phyloP scores from a whole-genome alignment of 1,140 invertebrate genomes.

The Eupeodes corollae region DNA sequence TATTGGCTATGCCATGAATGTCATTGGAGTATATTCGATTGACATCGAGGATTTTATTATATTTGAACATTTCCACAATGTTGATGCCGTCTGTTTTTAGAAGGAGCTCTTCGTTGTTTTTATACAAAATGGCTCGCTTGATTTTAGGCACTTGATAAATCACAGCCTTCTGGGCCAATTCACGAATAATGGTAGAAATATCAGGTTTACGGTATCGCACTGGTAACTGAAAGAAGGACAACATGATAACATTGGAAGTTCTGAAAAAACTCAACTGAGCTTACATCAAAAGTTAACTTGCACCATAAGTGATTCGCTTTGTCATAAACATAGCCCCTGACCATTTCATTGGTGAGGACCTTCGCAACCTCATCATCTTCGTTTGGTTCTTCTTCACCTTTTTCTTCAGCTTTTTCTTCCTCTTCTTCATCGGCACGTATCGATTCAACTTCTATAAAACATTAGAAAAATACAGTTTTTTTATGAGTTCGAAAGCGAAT shows the following conservation, averaged over 20 bases:
- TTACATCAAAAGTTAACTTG: conserved; percentile 53
- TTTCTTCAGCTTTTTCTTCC: conserved; percentile 40
- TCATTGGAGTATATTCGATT: conserved; percentile 88
- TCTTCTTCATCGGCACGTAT: conserved; percentile 51
- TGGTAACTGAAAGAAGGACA: conserved; percentile 41
- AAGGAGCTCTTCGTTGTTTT: conserved; percentile 46
- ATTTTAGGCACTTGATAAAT: conserved; percentile 73
- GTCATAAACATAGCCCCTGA: conserved; percentile 63
- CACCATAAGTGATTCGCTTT: conserved; percentile 60
- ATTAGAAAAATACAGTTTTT: not conserved
- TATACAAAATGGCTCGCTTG: conserved; percentile 66
- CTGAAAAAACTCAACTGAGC: conserved; percentile 15
- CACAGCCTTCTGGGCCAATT: conserved; percentile 59
- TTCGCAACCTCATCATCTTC: conserved; percentile 43
- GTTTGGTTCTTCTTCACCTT: conserved; percentile 43
- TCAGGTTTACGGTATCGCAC: conserved; percentile 58
- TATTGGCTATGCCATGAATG: conserved; percentile 78
- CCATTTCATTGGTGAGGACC: conserved; percentile 35
- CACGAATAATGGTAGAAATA: conserved; percentile 64
- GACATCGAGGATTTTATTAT: conserved; percentile 69
- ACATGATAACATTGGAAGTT: too few relatives aligned
- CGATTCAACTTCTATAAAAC: conserved; percentile 55
- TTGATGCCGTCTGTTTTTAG: conserved; percentile 94
- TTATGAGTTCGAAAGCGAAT: not conserved
- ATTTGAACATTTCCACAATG: conserved; percentile 77